Conservation (phyloP, 2,113 vertebrate genomes). For the Zosterops pallidus region DNA sequence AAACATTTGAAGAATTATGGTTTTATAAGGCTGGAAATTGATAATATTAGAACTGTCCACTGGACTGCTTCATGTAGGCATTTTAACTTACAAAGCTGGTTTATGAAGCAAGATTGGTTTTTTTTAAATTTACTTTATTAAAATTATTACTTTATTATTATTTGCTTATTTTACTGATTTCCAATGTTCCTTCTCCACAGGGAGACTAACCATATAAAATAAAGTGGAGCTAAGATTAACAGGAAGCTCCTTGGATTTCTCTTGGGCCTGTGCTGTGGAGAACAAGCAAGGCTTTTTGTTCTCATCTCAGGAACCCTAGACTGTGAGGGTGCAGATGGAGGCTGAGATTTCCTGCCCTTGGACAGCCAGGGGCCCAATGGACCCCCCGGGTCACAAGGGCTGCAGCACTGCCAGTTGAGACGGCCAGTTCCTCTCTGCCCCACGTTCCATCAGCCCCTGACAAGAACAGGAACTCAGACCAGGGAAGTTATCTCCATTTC, state of each 20-base stretch:
- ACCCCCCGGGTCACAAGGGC: accelerated
- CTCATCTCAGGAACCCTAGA: neutral
- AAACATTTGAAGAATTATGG: slow-evolving; percentile 19
- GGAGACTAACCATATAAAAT: neutral
- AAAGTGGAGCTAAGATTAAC: neutral
- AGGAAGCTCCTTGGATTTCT: neutral
- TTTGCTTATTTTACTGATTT: neutral
- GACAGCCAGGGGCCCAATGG: neutral
- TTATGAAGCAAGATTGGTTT: neutral
- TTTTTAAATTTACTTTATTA: neutral
- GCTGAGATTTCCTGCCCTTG: neutral
- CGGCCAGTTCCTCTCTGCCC: neutral
- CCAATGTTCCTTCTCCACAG: neutral
- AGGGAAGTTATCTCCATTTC: neutral
- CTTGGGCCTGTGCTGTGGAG: neutral
- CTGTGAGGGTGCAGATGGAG: neutral
- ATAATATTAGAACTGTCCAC: neutral
- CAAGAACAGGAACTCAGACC: neutral
- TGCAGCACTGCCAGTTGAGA: neutral
- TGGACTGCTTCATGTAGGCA: neutral
- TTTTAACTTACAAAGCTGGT: neutral
- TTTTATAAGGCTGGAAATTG: neutral
- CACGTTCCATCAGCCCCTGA: neutral
- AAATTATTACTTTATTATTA: too few relatives aligned
- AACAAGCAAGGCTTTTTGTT: neutral